phyloP scores from a whole-genome alignment of 2,888 invertebrate genomes.

The Eudasyphora cyanicolor region DNA sequence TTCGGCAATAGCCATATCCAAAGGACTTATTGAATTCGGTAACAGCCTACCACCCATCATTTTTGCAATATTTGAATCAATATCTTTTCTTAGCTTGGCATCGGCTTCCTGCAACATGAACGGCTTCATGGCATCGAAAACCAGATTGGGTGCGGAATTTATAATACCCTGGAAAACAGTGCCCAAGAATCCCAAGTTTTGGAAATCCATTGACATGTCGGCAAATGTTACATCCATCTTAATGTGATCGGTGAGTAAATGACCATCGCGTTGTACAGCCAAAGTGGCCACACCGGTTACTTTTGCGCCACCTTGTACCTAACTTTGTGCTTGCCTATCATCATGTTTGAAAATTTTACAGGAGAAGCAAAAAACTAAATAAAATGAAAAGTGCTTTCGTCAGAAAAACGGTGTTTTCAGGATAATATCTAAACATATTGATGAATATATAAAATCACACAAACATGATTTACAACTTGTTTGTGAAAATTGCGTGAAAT shows the following conservation, averaged over 20 bases:
- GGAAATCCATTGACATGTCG: slow-evolving; percentile 89
- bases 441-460: too few species aligned
- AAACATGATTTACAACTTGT: too few species aligned
- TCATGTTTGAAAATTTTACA: too few species aligned
- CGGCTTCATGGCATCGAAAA: slow-evolving; percentile 94
- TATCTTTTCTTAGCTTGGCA: slow-evolving; percentile 86
- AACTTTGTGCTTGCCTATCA: too few species aligned
- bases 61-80: slow-evolving; percentile 87
- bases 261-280: slow-evolving; percentile 87
- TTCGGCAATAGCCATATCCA: slow-evolving; percentile 91
- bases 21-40: slow-evolving; percentile 91
- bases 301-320: too few species aligned
- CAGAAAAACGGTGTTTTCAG: too few species aligned
- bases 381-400: too few species aligned
- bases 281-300: slow-evolving; percentile 87
- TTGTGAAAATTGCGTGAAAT: too few species aligned
- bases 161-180: slow-evolving; percentile 86
- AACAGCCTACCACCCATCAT: slow-evolving; percentile 86
- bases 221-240: slow-evolving; percentile 89
- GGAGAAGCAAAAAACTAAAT: too few species aligned
- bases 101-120: slow-evolving; percentile 90
- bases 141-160: slow-evolving; percentile 89
- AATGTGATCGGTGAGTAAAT: slow-evolving; percentile 88
- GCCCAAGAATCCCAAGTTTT: slow-evolving; percentile 89
- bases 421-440: too few species aligned